Conservation (phyloP, 2,888 invertebrate genomes). For the Hybos culiciformis region DNA sequence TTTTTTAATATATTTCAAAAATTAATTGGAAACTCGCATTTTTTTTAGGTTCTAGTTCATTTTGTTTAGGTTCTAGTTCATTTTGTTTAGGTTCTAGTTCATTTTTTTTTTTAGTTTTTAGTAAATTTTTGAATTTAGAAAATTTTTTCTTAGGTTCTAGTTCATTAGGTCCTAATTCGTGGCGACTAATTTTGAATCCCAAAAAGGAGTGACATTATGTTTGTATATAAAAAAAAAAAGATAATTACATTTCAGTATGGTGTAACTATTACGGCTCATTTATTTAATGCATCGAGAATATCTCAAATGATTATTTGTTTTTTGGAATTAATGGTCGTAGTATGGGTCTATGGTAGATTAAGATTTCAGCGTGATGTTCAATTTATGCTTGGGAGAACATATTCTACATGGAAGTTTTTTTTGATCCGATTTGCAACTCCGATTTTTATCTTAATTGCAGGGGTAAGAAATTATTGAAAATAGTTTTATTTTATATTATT, state of each 20-base stretch:
- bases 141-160: too few species aligned
- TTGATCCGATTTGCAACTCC: conserved; percentile 56
- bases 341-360: conserved; percentile 14
- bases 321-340: conserved; percentile 12
- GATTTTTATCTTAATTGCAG: conserved; percentile 39
- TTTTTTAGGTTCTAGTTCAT: too few species aligned
- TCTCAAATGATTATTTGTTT: conserved; percentile 64
- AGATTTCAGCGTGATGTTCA: conserved; percentile 14
- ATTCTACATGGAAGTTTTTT: conserved; percentile 12
- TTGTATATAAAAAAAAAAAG: not conserved
- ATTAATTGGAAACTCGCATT: too few species aligned
- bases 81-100: too few species aligned
- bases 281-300: not conserved
- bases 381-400: conserved; percentile 11
- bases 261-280: not conserved
- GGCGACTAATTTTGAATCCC: too few species aligned
- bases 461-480: conserved; percentile 18
- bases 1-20: too few species aligned
- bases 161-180: too few species aligned
- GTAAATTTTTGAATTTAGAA: too few species aligned
- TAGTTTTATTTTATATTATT: not conserved
- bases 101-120: too few species aligned
- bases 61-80: too few species aligned
- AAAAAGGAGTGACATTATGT: too few species aligned
- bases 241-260: not conserved